A percentile compares a stretch with the other conserved stretches of the same genome.
Evolutionary conservation across 2,888 invertebrate species (phyloP).

Genomic region (Sacculina carcini): DNA sequence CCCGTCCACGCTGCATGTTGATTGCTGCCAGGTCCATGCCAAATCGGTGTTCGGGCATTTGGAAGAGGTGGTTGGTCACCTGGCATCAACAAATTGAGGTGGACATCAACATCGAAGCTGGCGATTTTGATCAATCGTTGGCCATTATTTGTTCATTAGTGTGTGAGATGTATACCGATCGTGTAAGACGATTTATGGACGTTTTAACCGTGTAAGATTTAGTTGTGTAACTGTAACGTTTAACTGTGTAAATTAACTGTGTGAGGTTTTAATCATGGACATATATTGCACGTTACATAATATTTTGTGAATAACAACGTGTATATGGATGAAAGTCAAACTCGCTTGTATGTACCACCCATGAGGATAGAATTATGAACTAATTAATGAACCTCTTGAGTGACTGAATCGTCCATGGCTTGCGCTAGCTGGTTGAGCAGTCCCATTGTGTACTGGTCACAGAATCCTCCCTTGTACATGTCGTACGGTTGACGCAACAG

Average conservation of each 20-base stretch:
- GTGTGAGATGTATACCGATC: neutral
- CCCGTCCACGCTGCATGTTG: constrained; percentile 61
- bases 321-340: too few relatives aligned
- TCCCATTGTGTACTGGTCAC: constrained; percentile 24
- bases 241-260: too few relatives aligned
- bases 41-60: constrained; percentile 22
- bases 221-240: too few relatives aligned
- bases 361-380: too few relatives aligned
- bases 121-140: neutral
- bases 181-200: neutral
- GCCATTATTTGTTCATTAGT: neutral
- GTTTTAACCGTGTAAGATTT: too few relatives aligned
- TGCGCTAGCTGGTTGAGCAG: constrained; percentile 21
- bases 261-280: too few relatives aligned
- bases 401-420: constrained; percentile 14
- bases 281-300: too few relatives aligned
- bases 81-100: constrained; percentile 6
- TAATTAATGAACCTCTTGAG: constrained; percentile 12
- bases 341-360: too few relatives aligned
- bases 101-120: neutral
- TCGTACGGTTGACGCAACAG: constrained; percentile 24
- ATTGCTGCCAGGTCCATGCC: constrained; percentile 64
- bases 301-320: too few relatives aligned
- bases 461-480: constrained; percentile 23
- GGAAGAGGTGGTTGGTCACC: constrained; percentile 18